phyloP scores from a whole-genome alignment of 2,113 vertebrate genomes.

The Boleophthalmus pectinirostris region DNA sequence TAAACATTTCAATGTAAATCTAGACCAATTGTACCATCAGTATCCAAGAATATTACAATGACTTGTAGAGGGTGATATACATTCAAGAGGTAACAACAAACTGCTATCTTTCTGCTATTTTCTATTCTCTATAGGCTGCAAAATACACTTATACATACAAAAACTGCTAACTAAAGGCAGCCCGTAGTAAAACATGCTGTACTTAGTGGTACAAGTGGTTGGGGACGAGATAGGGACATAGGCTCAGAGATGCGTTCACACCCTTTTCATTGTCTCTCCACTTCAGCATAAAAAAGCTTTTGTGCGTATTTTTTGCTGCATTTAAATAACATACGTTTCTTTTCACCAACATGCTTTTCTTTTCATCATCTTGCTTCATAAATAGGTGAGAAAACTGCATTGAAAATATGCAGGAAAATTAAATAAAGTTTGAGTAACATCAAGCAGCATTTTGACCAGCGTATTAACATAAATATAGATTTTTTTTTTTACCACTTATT shows the following conservation, averaged over 20 bases:
- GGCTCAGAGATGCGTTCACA: conserved; percentile 53
- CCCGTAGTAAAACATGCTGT: conserved; percentile 57
- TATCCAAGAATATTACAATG: conserved; percentile 27
- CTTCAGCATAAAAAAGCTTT: background rate
- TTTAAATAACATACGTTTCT: conserved; percentile 39
- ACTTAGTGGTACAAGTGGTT: conserved; percentile 48
- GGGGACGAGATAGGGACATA: conserved; percentile 10
- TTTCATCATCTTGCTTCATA: conserved; percentile 11
- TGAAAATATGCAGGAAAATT: conserved; percentile 25
- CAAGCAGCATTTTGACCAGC: background rate
- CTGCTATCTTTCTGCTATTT: conserved; percentile 22
- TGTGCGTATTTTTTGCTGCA: conserved; percentile 12
- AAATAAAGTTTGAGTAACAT: background rate
- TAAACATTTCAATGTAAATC: conserved; percentile 28
- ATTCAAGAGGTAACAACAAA: conserved; percentile 62
- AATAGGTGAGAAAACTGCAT: conserved; percentile 20
- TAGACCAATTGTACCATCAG: conserved; percentile 29
- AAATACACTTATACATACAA: conserved; percentile 52
- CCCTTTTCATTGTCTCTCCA: background rate
- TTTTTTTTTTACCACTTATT: background rate
- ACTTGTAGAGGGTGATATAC: conserved; percentile 48
- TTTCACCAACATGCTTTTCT: conserved; percentile 41
- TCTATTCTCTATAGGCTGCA: conserved; percentile 34
- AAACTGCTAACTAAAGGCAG: conserved; percentile 44
- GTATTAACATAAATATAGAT: background rate